These are phyloP conservation scores for Lasioglossum baleicum DNA, from an alignment of 1,140 invertebrate genomes.

Conservation along the genomic window DNA sequence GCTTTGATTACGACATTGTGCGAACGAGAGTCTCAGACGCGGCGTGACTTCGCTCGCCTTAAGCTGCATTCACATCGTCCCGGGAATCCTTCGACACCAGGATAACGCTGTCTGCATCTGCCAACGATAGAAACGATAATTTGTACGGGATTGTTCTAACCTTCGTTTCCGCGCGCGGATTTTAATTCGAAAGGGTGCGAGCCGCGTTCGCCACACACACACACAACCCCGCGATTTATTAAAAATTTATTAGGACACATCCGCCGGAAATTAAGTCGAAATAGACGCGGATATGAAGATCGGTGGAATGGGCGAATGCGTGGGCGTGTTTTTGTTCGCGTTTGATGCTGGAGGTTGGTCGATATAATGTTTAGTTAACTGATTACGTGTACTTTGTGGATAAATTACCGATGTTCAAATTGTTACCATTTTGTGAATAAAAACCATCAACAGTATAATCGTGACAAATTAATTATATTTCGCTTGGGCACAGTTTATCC, in stretches of 20 bases:
- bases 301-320: background rate
- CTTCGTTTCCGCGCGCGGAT: slow-evolving; percentile 11
- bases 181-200: slow-evolving; percentile 9
- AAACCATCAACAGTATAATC: too few relatives aligned
- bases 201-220: background rate
- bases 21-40: slow-evolving; percentile 62
- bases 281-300: background rate
- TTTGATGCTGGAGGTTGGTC: too few relatives aligned
- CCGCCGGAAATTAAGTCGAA: too few relatives aligned
- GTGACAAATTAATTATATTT: too few relatives aligned
- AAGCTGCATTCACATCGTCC: slow-evolving; percentile 55
- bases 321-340: too few relatives aligned
- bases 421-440: too few relatives aligned
- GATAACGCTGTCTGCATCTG: slow-evolving; percentile 30
- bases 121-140: slow-evolving; percentile 42
- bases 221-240: background rate
- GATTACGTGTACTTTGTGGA: too few relatives aligned
- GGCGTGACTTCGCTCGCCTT: slow-evolving; percentile 65
- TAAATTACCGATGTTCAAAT: too few relatives aligned
- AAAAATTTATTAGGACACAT: slow-evolving; percentile 21
- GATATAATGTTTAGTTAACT: too few relatives aligned
- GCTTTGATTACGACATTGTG: slow-evolving; percentile 78
- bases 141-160: slow-evolving; percentile 37
- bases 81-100: slow-evolving; percentile 35
- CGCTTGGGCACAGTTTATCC: too few relatives aligned